A percentile compares a stretch with the other conserved stretches of the same genome.
Conservation (phyloP, 2,113 vertebrate genomes). For the Lates calcarifer region DNA sequence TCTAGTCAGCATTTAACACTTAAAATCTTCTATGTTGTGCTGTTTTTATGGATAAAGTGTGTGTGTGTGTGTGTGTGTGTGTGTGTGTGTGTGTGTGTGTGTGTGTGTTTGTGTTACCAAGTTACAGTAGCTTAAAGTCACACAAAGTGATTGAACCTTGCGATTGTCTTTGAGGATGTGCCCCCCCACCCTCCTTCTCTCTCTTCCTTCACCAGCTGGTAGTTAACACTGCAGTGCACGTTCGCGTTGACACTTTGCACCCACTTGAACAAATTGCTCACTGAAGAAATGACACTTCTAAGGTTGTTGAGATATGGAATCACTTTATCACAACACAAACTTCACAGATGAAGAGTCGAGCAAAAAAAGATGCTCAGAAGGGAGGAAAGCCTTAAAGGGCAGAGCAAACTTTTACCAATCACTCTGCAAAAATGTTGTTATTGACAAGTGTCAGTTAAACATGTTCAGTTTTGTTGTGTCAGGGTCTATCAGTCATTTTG, state of each 20-base stretch:
- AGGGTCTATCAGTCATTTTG: conserved; percentile 10
- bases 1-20: conserved; percentile 11
- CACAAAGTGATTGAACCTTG: conserved; percentile 5
- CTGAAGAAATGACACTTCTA: conserved; percentile 46
- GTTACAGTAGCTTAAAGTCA: not conserved
- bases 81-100: not conserved
- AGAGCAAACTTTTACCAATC: not conserved
- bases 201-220: conserved; percentile 20
- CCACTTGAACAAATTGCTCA: conserved; percentile 54
- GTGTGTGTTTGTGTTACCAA: not conserved
- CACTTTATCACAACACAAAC: conserved; percentile 1
- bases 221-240: conserved; percentile 8
- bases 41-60: not conserved
- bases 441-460: conserved; percentile 11
- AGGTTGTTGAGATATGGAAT: conserved; percentile 18
- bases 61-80: not conserved
- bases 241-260: conserved; percentile 33
- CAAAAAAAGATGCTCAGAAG: not conserved
- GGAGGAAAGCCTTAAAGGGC: not conserved
- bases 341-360: not conserved
- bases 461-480: not conserved
- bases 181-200: not conserved
- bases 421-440: not conserved
- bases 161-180: conserved; percentile 9
- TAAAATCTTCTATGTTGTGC: not conserved